Conservation (phyloP, 2,888 invertebrate species). For the Mesoligia furuncula region DNA sequence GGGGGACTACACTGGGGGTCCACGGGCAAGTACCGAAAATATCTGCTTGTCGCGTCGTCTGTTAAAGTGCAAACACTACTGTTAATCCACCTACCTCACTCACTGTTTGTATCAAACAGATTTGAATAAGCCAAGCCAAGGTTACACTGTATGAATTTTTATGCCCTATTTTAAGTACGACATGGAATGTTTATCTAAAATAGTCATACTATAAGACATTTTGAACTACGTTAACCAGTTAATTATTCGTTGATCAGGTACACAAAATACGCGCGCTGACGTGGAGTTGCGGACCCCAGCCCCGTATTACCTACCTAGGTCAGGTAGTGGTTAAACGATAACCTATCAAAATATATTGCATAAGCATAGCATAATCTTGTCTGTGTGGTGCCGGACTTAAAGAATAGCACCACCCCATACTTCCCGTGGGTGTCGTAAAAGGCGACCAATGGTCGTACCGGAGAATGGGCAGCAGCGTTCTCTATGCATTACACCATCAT, state of each 20-base stretch:
- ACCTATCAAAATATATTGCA: neutral
- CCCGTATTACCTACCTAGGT: too few relatives aligned
- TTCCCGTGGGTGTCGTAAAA: too few relatives aligned
- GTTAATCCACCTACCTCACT: slow-evolving; percentile 27
- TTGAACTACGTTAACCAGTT: neutral
- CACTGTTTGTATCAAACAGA: slow-evolving; percentile 13
- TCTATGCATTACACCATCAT: too few relatives aligned
- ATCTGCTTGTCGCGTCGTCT: neutral
- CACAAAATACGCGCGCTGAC: too few relatives aligned
- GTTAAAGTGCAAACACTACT: neutral
- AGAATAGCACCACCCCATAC: too few relatives aligned
- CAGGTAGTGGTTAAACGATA: neutral
- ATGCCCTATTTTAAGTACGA: neutral
- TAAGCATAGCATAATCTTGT: too few relatives aligned
- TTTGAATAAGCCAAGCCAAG: slow-evolving; percentile 14
- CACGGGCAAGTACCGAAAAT: too few relatives aligned
- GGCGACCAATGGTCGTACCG: too few relatives aligned
- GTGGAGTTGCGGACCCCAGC: too few relatives aligned
- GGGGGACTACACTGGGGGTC: too few relatives aligned
- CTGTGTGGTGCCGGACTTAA: too few relatives aligned
- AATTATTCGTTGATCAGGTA: neutral
- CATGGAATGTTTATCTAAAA: neutral
- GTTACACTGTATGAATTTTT: neutral
- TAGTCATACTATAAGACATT: neutral
- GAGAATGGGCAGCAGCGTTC: too few relatives aligned